These are phyloP conservation scores for Galbula dea DNA, from an alignment of 2,113 vertebrate species.

Conservation along the genomic window DNA sequence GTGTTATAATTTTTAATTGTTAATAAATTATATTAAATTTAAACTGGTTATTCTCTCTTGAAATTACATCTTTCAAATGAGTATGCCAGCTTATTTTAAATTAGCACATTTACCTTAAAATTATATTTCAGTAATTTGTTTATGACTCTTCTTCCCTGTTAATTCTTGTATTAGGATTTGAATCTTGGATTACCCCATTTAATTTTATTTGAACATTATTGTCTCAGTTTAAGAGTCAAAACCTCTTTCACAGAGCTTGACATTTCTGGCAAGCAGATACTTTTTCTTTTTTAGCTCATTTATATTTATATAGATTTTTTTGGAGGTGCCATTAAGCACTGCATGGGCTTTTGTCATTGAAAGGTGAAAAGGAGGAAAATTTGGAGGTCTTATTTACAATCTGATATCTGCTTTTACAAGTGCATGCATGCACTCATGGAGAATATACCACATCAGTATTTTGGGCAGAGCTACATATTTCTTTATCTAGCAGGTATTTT, in stretches of 20 bases:
- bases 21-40: constrained; percentile 80
- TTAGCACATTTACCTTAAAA: constrained; percentile 57
- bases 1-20: constrained; percentile 87
- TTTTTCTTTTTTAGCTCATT: neutral
- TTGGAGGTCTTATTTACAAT: neutral
- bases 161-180: constrained; percentile 11
- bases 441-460: neutral
- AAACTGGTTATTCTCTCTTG: constrained; percentile 69
- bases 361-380: neutral
- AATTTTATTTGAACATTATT: constrained; percentile 21
- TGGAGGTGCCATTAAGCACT: neutral
- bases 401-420: neutral
- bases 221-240: constrained; percentile 1
- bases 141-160: constrained; percentile 19
- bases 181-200: neutral
- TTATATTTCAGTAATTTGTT: constrained; percentile 40
- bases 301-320: neutral
- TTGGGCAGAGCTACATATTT: neutral
- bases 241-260: neutral
- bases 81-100: constrained; percentile 51
- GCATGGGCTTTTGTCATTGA: neutral
- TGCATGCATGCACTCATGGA: neutral
- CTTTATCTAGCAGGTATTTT: neutral
- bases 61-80: constrained; percentile 67
- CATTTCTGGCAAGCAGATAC: neutral